phyloP scores from a whole-genome alignment of 37 sponge, comb jelly and placozoan species.

The Hormiphora californensis region DNA sequence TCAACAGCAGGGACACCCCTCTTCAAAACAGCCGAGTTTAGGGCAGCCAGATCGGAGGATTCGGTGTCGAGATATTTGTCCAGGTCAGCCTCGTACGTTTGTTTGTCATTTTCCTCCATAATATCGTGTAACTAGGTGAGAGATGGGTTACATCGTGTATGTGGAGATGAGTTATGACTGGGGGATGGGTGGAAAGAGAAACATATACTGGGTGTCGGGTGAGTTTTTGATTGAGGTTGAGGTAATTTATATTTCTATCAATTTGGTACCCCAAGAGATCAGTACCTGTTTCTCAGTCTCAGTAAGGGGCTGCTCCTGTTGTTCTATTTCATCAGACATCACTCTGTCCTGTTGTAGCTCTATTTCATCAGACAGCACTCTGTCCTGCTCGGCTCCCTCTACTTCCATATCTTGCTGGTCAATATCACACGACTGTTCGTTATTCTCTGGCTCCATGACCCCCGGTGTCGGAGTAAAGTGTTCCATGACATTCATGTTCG shows the following conservation, averaged over 20 bases:
- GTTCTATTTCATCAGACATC: not conserved
- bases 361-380: not conserved
- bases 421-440: no score
- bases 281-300: constrained; percentile 22
- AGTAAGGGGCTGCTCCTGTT: not conserved
- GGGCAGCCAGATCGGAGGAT: not conserved
- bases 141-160: not conserved
- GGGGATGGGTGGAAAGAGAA: not conserved
- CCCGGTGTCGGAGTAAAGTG: no score
- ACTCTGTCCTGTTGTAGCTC: no score
- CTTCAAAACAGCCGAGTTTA: not conserved
- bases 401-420: not conserved
- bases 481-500: no score
- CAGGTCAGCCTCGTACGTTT: not conserved
- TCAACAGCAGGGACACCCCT: not conserved
- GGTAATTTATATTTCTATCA: not conserved
- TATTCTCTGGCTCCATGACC: no score
- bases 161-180: not conserved
- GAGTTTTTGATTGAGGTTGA: not conserved
- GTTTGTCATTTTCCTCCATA: constrained; percentile 10
- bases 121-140: not conserved
- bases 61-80: constrained; percentile 17
- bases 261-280: not conserved
- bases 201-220: not conserved
- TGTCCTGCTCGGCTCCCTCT: not conserved